A percentile compares a stretch with the other conserved stretches of the same genome.
Conservation (phyloP, 2,113 vertebrate species). For the Amazona vittata region DNA sequence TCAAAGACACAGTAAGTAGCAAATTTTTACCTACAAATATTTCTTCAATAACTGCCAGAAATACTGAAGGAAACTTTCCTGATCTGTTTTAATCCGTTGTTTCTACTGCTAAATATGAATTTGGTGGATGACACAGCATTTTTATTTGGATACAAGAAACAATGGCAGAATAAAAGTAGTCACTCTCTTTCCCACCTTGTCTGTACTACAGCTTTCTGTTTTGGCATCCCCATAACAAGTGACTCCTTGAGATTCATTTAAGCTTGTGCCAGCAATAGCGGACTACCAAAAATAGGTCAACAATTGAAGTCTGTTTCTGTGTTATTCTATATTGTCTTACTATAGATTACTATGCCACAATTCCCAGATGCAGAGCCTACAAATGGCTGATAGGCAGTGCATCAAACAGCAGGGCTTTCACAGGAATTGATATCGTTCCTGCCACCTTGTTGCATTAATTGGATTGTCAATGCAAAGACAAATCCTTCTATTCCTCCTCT, state of each 20-base stretch:
- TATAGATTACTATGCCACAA: background rate
- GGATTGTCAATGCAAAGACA: background rate
- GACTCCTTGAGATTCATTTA: background rate
- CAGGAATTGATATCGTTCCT: background rate
- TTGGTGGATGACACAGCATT: background rate
- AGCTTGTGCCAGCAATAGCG: background rate
- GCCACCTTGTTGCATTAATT: background rate
- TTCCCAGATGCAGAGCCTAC: background rate
- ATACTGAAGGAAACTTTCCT: background rate
- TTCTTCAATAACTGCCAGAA: background rate
- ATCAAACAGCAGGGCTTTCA: background rate
- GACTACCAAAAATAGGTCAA: slow-evolving; percentile 8
- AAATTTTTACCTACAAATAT: background rate
- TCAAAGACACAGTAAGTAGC: background rate
- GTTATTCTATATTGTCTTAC: background rate
- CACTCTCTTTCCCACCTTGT: background rate
- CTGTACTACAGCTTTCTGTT: background rate
- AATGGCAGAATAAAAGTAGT: background rate
- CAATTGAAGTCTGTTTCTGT: background rate
- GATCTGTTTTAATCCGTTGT: background rate
- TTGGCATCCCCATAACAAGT: background rate
- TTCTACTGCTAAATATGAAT: background rate
- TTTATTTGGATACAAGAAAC: background rate
- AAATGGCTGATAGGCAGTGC: background rate
- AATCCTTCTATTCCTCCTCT: background rate